phyloP scores from a whole-genome alignment of 2,888 invertebrate species.

The Cetonia aurata region DNA sequence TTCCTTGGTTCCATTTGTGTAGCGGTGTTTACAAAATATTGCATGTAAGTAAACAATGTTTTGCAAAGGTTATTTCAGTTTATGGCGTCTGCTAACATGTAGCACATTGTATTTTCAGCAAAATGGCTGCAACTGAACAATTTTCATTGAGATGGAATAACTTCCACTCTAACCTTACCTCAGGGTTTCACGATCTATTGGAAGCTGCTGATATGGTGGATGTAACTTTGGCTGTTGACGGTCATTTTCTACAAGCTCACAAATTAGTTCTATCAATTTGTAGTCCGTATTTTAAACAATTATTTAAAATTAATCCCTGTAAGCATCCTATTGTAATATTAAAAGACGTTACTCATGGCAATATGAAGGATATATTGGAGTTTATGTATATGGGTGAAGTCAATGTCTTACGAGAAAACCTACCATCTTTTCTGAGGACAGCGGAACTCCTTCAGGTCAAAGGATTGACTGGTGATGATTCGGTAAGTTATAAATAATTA shows the following conservation, averaged over 20 bases:
- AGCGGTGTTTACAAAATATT: conserved; percentile 38
- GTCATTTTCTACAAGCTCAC: conserved; percentile 82
- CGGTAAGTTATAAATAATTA: conserved; percentile 58
- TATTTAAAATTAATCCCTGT: conserved; percentile 80
- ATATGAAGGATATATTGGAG: conserved; percentile 77
- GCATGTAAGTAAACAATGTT: conserved; percentile 41
- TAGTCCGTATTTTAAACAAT: conserved; percentile 82
- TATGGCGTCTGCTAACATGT: conserved; percentile 36
- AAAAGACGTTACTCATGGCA: conserved; percentile 77
- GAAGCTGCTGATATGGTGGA: conserved; percentile 82
- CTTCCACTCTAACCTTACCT: conserved; percentile 80
- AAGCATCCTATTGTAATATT: conserved; percentile 81
- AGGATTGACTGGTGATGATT: conserved; percentile 72
- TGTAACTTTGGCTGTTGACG: conserved; percentile 82
- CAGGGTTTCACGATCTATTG: conserved; percentile 78
- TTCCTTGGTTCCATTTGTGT: conserved; percentile 16
- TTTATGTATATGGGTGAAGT: conserved; percentile 84
- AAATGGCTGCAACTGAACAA: conserved; percentile 73
- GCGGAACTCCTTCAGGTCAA: conserved; percentile 80
- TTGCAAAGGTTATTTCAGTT: conserved; percentile 41
- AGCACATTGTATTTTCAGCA: conserved; percentile 46
- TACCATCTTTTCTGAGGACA: conserved; percentile 77
- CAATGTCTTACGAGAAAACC: conserved; percentile 77
- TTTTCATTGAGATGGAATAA: conserved; percentile 85
- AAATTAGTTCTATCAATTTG: conserved; percentile 83